Base-by-base conservation (phyloP, 2,113 vertebrate species). In the Serilophus lunatus region DNA sequence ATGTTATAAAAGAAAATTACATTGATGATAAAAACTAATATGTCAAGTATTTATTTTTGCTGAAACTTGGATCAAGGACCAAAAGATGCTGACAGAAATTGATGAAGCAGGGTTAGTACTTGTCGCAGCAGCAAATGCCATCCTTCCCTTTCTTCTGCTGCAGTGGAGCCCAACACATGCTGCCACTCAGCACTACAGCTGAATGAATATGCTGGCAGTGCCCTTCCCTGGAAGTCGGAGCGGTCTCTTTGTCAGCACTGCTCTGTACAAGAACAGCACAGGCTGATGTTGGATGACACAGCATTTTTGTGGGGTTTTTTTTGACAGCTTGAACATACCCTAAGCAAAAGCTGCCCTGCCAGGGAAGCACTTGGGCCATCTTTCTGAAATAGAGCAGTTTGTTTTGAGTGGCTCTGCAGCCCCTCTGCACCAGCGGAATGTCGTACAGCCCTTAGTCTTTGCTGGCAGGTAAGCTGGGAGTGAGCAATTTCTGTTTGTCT, bases 101-200 rank as follows among this genome's bases (percentile, higher is more conserved):
- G 1, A 6, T 13, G 22, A 17, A 64, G 19, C 23, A 42, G 14
- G 4, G 17, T 10, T 28, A 36, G 22, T 4, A 9, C 49, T 36
- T 50, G 49, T 6, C 75, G 26, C 13, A 45, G 63, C 25, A 79
- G 76, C 42, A 71, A 94, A 54, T 25, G 15, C 53, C 57, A 45
- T 29, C 77, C 17, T 71, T 71, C 19, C n/a, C 36, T 15, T 65
- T 36, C 47, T 23, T 7, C 23, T 81, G 33, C 60, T 19, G 6
- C 78, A 51, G 80, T 17, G 51, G 11, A 66, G 44, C 23, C 60
- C 70, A 57, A 20, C 9, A 19, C 29, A 15, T 0, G 0, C 36
- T 42, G 72, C 60, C 0, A 2, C 77, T 28, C 54, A 16, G 44
- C 40, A 60, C 33, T 47, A 61, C 5, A 4, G 74, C 31, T 54